Base-by-base conservation (phyloP, 2,888 invertebrate genomes). In the Liodrosophila aerea region DNA sequence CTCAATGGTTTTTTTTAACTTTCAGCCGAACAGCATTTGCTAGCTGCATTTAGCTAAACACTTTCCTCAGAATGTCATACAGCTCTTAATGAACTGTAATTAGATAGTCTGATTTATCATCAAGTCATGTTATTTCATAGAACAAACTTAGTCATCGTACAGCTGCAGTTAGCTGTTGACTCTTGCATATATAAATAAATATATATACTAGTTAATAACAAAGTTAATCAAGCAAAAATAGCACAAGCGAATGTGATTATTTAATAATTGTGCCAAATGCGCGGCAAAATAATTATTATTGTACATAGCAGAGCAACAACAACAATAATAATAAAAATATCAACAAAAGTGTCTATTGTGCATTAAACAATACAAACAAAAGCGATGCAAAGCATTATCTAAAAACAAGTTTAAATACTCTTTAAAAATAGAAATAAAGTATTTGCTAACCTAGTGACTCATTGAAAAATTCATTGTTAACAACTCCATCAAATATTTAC, bases 251-350 rank as follows among this genome's bases (percentile, higher is more conserved):
- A 66, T 83, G 71, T 61, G 78, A 81, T 81, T 82, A 81, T 85
- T 77, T 70, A 77, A 78, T 85, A 85, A 80, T 74, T 85, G 83
- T 74, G 80, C 83, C 80, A 85, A 78, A 83, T 85, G 73, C 66
- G 80, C 73, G 75, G 75, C 63, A 81, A 74, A 67, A 81, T 67
- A 78, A 76, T 83, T 64, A 58, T 66, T 52, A 22, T 22, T 22
- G 22, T 22, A 27, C 27, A 65, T 58, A 62, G 44, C 34, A 52
- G 56, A 53, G 51, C 40, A 54, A 36, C 30, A 61, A 44, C 12
- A 56, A 7, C 40, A n/a, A 40, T 13, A 65, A 49, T 44, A 54
- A 46, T 7, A 60, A 53, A 16, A 53, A 50, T 27, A 46, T 33
- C 51, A 60, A 56, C 49, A 69, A 53, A 49, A 56, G 50, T 58